Evolutionary conservation across 1,140 invertebrate genomes (phyloP), one percentile per base, ranked within the genome.

Genomic region (Atta texana): DNA sequence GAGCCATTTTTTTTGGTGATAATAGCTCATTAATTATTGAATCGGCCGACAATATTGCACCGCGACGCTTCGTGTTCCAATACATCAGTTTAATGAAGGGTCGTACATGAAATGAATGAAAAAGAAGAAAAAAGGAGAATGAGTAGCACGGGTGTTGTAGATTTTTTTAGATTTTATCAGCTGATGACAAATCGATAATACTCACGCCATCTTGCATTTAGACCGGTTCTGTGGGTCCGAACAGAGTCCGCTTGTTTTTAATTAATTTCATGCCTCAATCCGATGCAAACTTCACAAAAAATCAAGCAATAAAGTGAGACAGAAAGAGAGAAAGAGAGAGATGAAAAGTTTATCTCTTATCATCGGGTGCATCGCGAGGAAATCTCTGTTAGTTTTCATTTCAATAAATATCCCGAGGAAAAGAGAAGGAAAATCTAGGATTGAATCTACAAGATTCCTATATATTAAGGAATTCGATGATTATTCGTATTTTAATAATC

Each of bases 171-270:
- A n/a, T n/a, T n/a, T 87, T 87, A 87, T 78, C 69, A 18, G 6
- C 12, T 21, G 49, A 55, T 81, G 80, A 90, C 88, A 86, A 88
- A 90, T 90, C 88, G 86, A 86, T 81, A 64, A 85, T 72, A 24
- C 80, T 81, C 88, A 88, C 88, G 88, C 12, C 63, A 90, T 75
- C 55, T 64, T 80, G 61, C 68, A 61, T 87, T 72, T 81, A 31
- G 81, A 82, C 69, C 89, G 81, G 81, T 90, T 88, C 71, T 61
- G 31, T 76, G n/a, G 24, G 7, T 24, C 49, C 69, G 16, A 16
- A n/a, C 44, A 72, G 55, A n/a, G 21, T 68, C 44, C 53, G 77
- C 12, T 28, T 61, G 64, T 31, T 53, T 68, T 89, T 89, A 88
- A 90, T 90, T 87, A 89, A 90, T 90, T 77, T 51, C 18, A 10